Percentiles rank a stretch among this genome's conserved stretches.
phyloP scores from a whole-genome alignment of 1,140 invertebrate genomes.

The Orchesella cincta region DNA sequence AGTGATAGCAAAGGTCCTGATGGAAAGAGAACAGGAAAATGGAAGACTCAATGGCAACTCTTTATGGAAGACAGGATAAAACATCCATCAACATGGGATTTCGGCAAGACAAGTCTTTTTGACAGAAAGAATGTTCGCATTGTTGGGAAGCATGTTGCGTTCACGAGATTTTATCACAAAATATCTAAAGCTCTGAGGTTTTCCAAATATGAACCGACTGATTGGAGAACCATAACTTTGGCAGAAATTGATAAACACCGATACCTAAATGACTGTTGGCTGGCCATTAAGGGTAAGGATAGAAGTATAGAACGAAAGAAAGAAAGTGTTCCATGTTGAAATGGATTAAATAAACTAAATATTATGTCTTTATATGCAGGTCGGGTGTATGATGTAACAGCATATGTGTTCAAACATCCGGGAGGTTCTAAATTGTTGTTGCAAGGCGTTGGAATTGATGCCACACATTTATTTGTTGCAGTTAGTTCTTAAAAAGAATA shows the following conservation, averaged over 20 bases:
- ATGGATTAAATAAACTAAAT: no score
- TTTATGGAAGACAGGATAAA: not conserved
- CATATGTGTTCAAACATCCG: not conserved
- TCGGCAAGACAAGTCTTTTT: not conserved
- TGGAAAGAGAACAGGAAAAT: not conserved
- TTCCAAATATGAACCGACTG: not conserved
- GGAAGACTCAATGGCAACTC: not conserved
- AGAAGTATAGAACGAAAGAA: no score
- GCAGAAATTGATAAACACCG: not conserved
- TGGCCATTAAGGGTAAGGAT: slow-evolving; percentile 7
- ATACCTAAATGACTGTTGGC: slow-evolving; percentile 4
- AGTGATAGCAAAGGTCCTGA: not conserved
- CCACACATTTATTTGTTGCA: not conserved
- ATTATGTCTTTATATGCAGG: no score
- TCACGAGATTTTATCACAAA: not conserved
- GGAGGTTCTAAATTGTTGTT: not conserved
- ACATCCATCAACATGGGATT: not conserved
- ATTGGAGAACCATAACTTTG: slow-evolving; percentile 16
- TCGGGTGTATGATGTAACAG: not conserved
- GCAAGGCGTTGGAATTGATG: not conserved
- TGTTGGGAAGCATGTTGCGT: not conserved
- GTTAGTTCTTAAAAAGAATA: no score
- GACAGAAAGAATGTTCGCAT: not conserved
- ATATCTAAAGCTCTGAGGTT: not conserved
- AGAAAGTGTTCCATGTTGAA: no score